Evolutionary conservation across 2,888 invertebrate species (phyloP).

Genomic region (Apeira syringaria): DNA sequence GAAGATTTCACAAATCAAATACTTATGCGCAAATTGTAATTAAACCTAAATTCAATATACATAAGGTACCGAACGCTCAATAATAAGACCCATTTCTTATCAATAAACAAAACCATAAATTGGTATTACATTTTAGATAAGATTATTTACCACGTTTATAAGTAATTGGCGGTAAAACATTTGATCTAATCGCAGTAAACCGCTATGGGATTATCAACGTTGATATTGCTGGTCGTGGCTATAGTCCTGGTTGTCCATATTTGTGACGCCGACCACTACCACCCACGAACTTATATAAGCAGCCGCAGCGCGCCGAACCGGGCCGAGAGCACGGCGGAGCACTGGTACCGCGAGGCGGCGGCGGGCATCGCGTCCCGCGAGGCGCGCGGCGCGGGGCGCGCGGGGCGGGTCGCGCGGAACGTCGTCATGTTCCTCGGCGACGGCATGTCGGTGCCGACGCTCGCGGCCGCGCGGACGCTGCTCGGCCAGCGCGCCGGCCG

Average conservation of each 20-base stretch:
- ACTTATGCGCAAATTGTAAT: no score
- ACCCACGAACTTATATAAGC: slow-evolving; percentile 1
- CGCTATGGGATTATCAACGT: slow-evolving; percentile 1
- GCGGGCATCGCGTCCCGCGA: slow-evolving; percentile 29
- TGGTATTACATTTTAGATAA: slow-evolving; percentile 1
- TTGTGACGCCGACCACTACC: slow-evolving; percentile 22
- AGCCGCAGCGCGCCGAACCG: background rate
- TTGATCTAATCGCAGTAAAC: background rate
- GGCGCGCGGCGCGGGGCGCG: slow-evolving; percentile 45
- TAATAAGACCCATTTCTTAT: background rate
- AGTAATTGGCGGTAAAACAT: background rate
- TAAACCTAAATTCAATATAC: no score
- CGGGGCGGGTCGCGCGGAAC: slow-evolving; percentile 70
- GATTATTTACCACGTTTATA: slow-evolving; percentile 5
- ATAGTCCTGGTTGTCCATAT: slow-evolving; percentile 3
- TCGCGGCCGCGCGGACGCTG: slow-evolving; percentile 84
- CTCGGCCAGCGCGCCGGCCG: slow-evolving; percentile 78
- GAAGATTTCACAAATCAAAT: no score
- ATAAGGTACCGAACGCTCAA: no score
- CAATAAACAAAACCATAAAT: background rate
- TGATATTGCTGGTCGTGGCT: slow-evolving; percentile 2
- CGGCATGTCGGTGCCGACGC: slow-evolving; percentile 88
- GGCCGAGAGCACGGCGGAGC: slow-evolving; percentile 21
- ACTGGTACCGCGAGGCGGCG: slow-evolving; percentile 32
- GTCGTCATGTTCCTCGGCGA: slow-evolving; percentile 88